phyloP scores from a whole-genome alignment of 2,797 vertebrate genomes.

The Chiroxiphia lanceolata region DNA sequence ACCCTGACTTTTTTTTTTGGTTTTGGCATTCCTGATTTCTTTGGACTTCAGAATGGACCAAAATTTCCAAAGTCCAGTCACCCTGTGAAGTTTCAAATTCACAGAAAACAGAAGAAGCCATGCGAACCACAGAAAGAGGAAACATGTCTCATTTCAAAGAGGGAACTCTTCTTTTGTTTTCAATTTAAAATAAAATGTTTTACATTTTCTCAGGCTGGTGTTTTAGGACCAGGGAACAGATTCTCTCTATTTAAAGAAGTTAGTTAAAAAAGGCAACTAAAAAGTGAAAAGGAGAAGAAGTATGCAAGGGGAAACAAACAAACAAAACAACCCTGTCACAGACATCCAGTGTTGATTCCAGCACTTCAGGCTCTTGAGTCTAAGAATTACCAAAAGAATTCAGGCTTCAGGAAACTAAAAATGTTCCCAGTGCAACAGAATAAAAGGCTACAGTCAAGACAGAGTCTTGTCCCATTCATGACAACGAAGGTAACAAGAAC shows the following conservation, averaged over 20 bases:
- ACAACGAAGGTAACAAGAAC: background rate
- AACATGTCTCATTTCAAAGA: constrained; percentile 18
- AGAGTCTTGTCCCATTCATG: background rate
- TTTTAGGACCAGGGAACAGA: constrained; percentile 29
- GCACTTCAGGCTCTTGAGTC: background rate
- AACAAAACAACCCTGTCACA: background rate
- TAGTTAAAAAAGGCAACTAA: constrained; percentile 29
- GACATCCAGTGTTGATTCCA: background rate
- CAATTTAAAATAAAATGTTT: constrained; percentile 33
- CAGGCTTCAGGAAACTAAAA: background rate
- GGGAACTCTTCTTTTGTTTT: constrained; percentile 2
- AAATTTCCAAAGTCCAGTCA: background rate
- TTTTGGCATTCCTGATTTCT: background rate
- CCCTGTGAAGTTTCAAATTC: background rate
- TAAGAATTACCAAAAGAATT: background rate
- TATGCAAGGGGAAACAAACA: background rate
- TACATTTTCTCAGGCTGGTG: background rate
- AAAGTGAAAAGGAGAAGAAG: background rate
- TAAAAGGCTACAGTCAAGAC: background rate
- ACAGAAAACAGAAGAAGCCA: background rate
- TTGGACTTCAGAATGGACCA: background rate
- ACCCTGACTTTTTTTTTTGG: background rate
- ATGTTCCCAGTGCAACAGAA: background rate
- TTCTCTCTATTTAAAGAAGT: constrained; percentile 7
- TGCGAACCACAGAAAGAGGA: background rate